Conservation (phyloP, 2,113 vertebrate genomes). For the Boulengeromyrus knoepffleri region DNA sequence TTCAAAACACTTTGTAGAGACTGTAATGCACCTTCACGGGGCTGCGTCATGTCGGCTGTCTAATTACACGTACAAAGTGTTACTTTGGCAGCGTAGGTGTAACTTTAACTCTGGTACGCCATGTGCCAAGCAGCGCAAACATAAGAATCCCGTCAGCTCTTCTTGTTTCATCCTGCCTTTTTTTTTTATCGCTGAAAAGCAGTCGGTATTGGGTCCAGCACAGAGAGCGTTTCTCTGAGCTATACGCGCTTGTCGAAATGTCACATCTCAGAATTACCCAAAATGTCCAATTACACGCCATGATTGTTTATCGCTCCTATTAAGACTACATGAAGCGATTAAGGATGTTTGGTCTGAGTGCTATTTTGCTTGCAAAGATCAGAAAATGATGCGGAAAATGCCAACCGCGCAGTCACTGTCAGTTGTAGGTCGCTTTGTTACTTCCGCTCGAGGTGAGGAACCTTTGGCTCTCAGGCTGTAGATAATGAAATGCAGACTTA, state of each 20-base stretch:
- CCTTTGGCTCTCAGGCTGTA: neutral
- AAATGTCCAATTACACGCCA: neutral
- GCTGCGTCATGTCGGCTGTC: neutral
- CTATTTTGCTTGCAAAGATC: neutral
- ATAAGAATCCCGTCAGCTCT: neutral
- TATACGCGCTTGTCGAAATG: neutral
- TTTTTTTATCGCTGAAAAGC: neutral
- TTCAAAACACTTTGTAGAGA: neutral
- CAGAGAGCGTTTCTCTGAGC: neutral
- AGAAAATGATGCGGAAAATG: neutral
- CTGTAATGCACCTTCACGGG: neutral
- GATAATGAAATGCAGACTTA: slow-evolving; percentile 1
- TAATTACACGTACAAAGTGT: neutral
- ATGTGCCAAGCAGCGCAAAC: neutral
- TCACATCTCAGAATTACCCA: neutral
- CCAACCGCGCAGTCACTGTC: neutral
- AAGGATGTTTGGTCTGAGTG: neutral
- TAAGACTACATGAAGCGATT: neutral
- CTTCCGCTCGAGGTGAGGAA: neutral
- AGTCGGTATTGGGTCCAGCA: neutral
- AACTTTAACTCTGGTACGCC: neutral
- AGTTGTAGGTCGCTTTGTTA: neutral
- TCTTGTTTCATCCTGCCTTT: neutral
- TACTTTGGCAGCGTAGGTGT: neutral
- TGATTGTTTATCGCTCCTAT: neutral